A percentile compares a stretch with the other conserved stretches of the same genome.
Evolutionary conservation across 2,797 vertebrate species (phyloP).

Genomic region (Phoeniculus purpureus): DNA sequence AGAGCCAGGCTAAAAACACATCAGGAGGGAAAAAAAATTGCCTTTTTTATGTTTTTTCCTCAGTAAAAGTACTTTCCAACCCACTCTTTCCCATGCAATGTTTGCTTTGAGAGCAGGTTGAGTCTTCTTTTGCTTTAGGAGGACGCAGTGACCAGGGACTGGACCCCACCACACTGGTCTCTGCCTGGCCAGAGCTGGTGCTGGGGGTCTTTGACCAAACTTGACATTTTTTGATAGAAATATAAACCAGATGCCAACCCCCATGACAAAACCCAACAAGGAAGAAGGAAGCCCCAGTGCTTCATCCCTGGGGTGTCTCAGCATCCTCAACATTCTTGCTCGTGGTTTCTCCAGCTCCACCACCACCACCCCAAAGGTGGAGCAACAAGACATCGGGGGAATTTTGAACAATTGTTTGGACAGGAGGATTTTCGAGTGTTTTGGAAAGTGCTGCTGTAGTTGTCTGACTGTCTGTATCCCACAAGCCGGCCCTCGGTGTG

Average conservation of each 20-base stretch:
- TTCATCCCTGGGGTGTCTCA: neutral
- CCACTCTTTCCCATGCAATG: neutral
- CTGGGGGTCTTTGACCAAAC: neutral
- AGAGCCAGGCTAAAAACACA: neutral
- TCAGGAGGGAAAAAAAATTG: neutral
- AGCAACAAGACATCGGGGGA: fast-evolving
- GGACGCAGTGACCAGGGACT: neutral
- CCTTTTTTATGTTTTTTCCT: neutral
- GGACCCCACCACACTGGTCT: neutral
- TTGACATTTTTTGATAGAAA: neutral
- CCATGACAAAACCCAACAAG: neutral
- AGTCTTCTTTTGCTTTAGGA: neutral
- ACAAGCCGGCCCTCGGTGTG: neutral
- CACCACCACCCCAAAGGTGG: neutral
- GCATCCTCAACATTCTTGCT: neutral
- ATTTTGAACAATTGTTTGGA: neutral
- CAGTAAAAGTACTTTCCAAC: neutral
- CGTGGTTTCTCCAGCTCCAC: fast-evolving
- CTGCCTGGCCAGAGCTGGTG: neutral
- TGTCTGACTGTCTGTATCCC: conserved; percentile 2
- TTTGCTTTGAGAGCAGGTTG: neutral
- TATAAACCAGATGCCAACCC: neutral
- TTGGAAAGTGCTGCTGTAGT: conserved; percentile 13
- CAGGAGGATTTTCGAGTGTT: neutral
- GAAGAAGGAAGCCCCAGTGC: neutral